These are phyloP conservation scores for Plestiodon gilberti DNA, from an alignment of 2,113 vertebrate species.

Conservation along the genomic window DNA sequence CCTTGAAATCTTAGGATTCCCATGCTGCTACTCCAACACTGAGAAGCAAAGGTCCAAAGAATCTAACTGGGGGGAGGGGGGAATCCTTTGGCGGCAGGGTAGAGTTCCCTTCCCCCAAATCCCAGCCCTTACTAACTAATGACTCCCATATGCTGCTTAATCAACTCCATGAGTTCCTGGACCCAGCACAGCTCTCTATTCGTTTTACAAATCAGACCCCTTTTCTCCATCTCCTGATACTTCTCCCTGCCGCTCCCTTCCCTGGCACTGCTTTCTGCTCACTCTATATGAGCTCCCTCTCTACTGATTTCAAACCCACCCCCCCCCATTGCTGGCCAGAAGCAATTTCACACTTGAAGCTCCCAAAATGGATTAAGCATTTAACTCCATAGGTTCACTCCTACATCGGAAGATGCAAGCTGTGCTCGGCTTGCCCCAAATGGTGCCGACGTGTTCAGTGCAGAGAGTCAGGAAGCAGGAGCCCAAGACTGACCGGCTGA, in stretches of 20 bases:
- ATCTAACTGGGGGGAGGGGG: neutral
- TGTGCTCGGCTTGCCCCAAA: neutral
- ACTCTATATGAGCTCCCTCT: accelerated
- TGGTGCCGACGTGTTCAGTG: neutral
- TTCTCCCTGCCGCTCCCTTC: neutral
- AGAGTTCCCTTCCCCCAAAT: constrained; percentile 19
- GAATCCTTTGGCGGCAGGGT: constrained; percentile 25
- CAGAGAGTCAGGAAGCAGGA: neutral
- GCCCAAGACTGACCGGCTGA: neutral
- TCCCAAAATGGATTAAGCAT: neutral
- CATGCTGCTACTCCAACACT: neutral
- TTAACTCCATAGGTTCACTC: neutral
- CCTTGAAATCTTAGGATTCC: neutral
- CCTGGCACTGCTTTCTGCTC: neutral
- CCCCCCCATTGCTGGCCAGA: no score
- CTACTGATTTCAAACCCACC: constrained; percentile 11
- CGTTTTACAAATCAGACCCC: neutral
- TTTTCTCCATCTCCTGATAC: neutral
- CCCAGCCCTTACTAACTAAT: constrained; percentile 21
- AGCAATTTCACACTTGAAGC: neutral
- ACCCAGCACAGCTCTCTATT: neutral
- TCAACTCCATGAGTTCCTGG: constrained; percentile 25
- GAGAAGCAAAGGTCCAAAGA: constrained; percentile 15
- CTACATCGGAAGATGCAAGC: neutral
- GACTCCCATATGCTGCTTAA: constrained; percentile 39